These are phyloP conservation scores for Hirtodrosophila confusa DNA, from an alignment of 2,888 invertebrate species.

Conservation along the genomic window DNA sequence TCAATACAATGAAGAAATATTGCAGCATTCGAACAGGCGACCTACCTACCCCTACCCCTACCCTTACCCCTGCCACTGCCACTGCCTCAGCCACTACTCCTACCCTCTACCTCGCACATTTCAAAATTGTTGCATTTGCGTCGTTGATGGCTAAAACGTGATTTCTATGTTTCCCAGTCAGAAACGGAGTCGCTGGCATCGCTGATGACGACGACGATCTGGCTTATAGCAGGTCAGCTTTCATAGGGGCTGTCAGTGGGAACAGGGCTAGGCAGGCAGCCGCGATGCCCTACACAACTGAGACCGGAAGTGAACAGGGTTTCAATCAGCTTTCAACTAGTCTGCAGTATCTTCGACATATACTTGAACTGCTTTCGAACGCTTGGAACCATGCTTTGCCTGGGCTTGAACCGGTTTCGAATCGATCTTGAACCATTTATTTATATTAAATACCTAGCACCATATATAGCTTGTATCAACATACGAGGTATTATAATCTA, in stretches of 20 bases:
- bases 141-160: constrained; percentile 81
- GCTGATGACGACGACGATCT: constrained; percentile 51
- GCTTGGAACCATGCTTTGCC: too few species aligned
- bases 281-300: constrained; percentile 16
- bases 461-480: too few species aligned
- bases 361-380: too few species aligned
- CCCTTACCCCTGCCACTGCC: not conserved
- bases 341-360: too few species aligned
- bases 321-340: too few species aligned
- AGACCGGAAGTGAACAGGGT: too few species aligned
- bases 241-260: constrained; percentile 45
- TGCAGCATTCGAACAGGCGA: constrained; percentile 47
- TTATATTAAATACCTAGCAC: too few species aligned
- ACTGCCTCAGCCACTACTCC: constrained; percentile 2
- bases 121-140: constrained; percentile 79
- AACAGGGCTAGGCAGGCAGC: constrained; percentile 27
- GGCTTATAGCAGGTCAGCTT: constrained; percentile 70
- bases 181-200: constrained; percentile 33
- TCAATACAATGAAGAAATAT: constrained; percentile 80
- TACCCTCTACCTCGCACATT: constrained; percentile 36
- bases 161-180: constrained; percentile 78
- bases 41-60: constrained; percentile 8
- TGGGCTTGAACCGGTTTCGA: too few species aligned
- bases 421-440: too few species aligned
- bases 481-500: too few species aligned